These are phyloP conservation scores for Lithophane semibrunnea DNA, from an alignment of 2,888 invertebrate genomes.

Conservation along the genomic window DNA sequence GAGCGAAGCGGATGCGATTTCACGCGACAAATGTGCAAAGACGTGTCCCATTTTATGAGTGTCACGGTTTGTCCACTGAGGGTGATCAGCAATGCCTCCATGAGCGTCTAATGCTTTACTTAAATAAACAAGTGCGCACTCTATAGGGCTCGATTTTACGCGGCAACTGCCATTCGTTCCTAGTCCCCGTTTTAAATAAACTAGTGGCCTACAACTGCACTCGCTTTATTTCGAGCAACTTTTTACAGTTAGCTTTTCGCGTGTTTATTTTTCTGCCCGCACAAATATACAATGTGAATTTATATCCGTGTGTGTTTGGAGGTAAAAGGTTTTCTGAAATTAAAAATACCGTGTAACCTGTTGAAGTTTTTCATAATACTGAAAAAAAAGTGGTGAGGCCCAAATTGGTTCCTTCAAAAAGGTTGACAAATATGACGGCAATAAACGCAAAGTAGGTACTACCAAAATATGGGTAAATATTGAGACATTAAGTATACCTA, in stretches of 20 bases:
- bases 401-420: not conserved
- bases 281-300: slow-evolving; percentile 47
- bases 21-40: slow-evolving; percentile 47
- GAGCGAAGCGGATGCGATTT: slow-evolving; percentile 44
- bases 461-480: not conserved
- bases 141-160: slow-evolving; percentile 51
- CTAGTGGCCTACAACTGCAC: slow-evolving; percentile 50
- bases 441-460: not conserved
- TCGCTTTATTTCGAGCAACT: slow-evolving; percentile 44
- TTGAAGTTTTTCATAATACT: not conserved
- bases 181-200: slow-evolving; percentile 57
- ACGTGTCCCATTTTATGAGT: slow-evolving; percentile 38
- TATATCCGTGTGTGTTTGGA: slow-evolving; percentile 15
- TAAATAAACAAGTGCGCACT: slow-evolving; percentile 58
- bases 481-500: not conserved
- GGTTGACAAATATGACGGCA: too few relatives aligned
- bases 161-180: slow-evolving; percentile 17
- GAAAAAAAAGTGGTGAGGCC: not conserved
- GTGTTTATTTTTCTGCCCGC: slow-evolving; percentile 48
- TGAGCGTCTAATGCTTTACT: slow-evolving; percentile 48
- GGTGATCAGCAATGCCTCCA: slow-evolving; percentile 45
- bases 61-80: slow-evolving; percentile 43
- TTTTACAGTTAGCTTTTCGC: slow-evolving; percentile 44
- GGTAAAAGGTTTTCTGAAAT: slow-evolving; percentile 23
- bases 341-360: not conserved